Base-by-base conservation (phyloP, 2,888 invertebrate genomes). In the Plemyria rubiginata region DNA sequence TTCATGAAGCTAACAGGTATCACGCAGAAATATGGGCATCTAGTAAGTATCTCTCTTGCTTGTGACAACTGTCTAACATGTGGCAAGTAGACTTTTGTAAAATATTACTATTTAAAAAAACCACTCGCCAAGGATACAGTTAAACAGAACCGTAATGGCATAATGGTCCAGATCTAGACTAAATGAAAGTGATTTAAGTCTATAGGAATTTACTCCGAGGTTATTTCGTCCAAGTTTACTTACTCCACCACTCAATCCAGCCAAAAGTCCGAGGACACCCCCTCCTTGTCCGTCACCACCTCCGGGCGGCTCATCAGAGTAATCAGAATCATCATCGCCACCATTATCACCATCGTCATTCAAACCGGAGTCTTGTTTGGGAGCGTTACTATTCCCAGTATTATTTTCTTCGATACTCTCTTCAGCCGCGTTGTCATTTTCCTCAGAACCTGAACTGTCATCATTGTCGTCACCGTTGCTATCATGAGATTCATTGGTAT, bases 281-380 rank as follows among this genome's bases (percentile, higher is more conserved):
- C 93, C 93, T 11, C 93, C 93, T 57, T 87, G 82, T 0, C 92
- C 93, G 57, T 92, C 93, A 0, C 92, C 92, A 0, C 91, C 91
- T 16, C 79, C 86, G 0, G 87, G 86, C 0, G 88, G 88, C 66
- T 93, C 93, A 63, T 92, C 90, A n/a, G 68, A 68, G 40, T 81
- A 85, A 71, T 89, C 87, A 36, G 85, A 82, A 62, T 81, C 82
- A 36, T 82, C 77, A 43, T 81, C 76, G 55, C 78, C 73, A 48
- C 74, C 82, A 32, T 82, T 77, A 41, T 82, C 75, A 55, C 78
- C 75, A 11, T 81, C 76, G 61, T 75, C 78, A 2, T 50, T 54
- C 11, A 56, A 56, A 43, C 64, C 60, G 7, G 82, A 80, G 58
- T 82, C 79, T 68, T 83, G 79, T 65, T 82, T 76, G 32, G 80